Evolutionary conservation across 1,140 invertebrate species (phyloP).

Genomic region (Drosophila sucinea): DNA sequence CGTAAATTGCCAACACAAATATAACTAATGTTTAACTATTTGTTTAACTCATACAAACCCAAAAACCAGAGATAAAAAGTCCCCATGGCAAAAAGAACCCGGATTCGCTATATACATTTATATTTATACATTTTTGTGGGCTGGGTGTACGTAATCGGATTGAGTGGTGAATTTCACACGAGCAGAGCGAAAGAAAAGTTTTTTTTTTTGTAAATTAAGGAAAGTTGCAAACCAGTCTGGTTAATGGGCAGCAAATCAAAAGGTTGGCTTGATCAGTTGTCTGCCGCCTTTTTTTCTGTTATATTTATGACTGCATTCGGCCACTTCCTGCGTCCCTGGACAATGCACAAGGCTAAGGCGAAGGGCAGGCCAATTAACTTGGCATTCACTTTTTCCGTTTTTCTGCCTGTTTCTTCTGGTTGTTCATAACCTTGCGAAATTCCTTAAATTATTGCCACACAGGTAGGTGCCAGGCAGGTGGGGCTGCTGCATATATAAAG

Average conservation of each 20-base stretch:
- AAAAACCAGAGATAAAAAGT: conserved; percentile 13
- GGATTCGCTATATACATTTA: conserved; percentile 27
- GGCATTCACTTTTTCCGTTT: conserved; percentile 58
- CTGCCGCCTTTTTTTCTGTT: too few relatives aligned
- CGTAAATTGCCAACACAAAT: conserved; percentile 46
- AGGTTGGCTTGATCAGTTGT: background rate
- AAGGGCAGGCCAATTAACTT: conserved; percentile 55
- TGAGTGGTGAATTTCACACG: conserved; percentile 47
- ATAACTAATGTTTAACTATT: conserved; percentile 30
- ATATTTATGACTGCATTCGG: conserved; percentile 1
- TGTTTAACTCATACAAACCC: conserved; percentile 16
- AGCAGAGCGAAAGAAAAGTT: conserved; percentile 31
- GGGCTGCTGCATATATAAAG: too few relatives aligned
- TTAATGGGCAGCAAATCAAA: conserved; percentile 40
- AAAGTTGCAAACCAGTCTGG: conserved; percentile 65
- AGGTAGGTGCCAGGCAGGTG: too few relatives aligned
- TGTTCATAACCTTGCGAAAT: conserved; percentile 19
- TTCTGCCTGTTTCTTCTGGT: conserved; percentile 27
- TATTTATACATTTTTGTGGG: background rate
- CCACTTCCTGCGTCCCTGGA: conserved; percentile 68
- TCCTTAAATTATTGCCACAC: conserved; percentile 18
- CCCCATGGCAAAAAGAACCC: conserved; percentile 21
- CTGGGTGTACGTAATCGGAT: conserved; percentile 19
- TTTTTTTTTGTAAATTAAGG: conserved; percentile 45
- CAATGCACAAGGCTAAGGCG: conserved; percentile 58